A percentile compares a stretch with the other conserved stretches of the same genome.
Evolutionary conservation across 2,113 vertebrate genomes (phyloP).

Genomic region (Charina bottae): DNA sequence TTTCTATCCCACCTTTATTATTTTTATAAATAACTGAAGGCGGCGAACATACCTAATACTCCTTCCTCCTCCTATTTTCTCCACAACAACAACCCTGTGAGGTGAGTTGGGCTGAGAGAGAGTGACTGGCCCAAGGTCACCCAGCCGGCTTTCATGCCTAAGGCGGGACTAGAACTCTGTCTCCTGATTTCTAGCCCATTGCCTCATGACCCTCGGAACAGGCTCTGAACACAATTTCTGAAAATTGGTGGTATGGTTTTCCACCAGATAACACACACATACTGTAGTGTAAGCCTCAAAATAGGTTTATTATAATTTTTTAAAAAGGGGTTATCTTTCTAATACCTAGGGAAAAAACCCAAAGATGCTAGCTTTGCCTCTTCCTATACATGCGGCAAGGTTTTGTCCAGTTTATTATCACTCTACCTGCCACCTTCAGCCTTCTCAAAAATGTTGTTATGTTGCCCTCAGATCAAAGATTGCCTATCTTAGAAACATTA

Average conservation of each 20-base stretch:
- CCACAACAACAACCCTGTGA: no score
- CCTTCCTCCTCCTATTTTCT: no score
- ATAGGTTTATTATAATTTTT: background rate
- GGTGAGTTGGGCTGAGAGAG: no score
- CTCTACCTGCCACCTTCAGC: background rate
- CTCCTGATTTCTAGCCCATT: no score
- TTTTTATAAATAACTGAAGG: no score
- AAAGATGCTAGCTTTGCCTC: background rate
- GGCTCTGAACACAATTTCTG: background rate
- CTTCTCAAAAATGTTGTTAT: background rate
- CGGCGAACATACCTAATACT: no score
- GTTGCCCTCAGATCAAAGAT: background rate
- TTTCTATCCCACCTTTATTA: no score
- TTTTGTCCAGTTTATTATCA: background rate
- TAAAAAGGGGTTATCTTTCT: background rate
- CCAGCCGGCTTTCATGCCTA: no score
- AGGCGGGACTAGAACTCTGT: no score
- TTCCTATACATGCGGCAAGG: background rate
- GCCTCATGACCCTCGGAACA: background rate
- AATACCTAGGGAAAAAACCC: background rate
- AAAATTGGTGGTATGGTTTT: background rate
- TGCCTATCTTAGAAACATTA: background rate
- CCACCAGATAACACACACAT: background rate
- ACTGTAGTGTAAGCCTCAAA: background rate
- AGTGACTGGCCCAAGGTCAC: no score